phyloP scores from a whole-genome alignment of 2,888 invertebrate genomes.

The Pseudanteris insignis region DNA sequence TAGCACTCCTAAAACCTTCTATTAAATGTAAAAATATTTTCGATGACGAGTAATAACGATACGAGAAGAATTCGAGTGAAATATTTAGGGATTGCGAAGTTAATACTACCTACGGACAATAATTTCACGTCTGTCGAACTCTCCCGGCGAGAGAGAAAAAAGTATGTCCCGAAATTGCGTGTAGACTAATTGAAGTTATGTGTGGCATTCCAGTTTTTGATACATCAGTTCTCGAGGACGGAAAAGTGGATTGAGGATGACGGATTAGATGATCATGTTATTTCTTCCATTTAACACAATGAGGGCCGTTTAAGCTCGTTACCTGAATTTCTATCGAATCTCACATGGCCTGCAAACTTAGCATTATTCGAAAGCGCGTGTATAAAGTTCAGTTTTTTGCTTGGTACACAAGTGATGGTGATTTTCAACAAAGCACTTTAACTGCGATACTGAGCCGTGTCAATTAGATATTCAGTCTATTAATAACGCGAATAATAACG shows the following conservation, averaged over 20 bases:
- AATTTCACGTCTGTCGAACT: too few relatives aligned
- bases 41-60: too few relatives aligned
- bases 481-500: conserved; percentile 50
- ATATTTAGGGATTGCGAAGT: too few relatives aligned
- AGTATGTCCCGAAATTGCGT: too few relatives aligned
- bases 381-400: conserved; percentile 1
- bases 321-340: conserved; percentile 30
- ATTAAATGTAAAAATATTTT: too few relatives aligned
- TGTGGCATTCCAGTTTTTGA: too few relatives aligned
- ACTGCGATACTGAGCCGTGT: conserved; percentile 46
- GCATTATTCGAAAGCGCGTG: not conserved
- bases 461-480: conserved; percentile 51
- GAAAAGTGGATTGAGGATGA: conserved; percentile 15
- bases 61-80: too few relatives aligned
- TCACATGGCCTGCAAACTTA: not conserved
- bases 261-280: conserved; percentile 13
- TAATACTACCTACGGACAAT: too few relatives aligned
- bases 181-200: too few relatives aligned
- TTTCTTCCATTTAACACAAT: conserved; percentile 27
- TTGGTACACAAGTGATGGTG: conserved; percentile 1
- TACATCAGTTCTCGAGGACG: not conserved
- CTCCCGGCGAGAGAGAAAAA: not conserved
- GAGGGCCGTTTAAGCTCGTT: conserved; percentile 39
- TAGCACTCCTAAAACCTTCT: too few relatives aligned
- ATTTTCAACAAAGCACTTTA: conserved; percentile 26